Evolutionary conservation across 2,797 vertebrate genomes (phyloP), one percentile per base, ranked within the genome.

Genomic region (Tachyglossus aculeatus): DNA sequence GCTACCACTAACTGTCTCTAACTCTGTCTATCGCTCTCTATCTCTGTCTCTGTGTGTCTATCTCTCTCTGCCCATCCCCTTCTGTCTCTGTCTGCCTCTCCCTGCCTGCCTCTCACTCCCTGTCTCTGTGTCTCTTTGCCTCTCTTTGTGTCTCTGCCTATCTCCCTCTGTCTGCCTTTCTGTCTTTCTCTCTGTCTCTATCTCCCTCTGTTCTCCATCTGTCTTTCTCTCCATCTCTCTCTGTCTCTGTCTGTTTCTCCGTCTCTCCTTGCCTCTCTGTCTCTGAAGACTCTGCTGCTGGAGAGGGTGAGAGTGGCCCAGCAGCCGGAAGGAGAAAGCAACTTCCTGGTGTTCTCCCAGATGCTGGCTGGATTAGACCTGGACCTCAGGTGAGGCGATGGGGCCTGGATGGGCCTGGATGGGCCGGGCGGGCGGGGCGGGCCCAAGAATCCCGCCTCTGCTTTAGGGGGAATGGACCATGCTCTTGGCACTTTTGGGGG

Each of bases 271-370:
- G n/a, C n/a, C 10, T 1, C 2, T 27, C 33, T 32, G 21, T 33
- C 13, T 27, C 22, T 38, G 14, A 87, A 99, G 98, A 98, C 97
- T 0, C 88, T 99, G 95, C 94, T 99, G 80, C 51, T 99, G 92
- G 98, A 99, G 86, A 95, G 91, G 53, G 90, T 90, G 80, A 94
- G 91, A 0, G 93, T 96, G 3, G 93, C 93, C 6, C 94, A 89
- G 85, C 92, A 83, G 62, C 94, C 91, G 0, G 85, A 86, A 0
- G 95, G 94, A 11, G 96, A 98, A 85, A 94, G 94, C 78, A 96
- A 80, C 87, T 99, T 99, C 85, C 91, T 95, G 69, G 66, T 99
- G 11, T 99, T 99, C 86, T 87, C 94, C 1, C 95, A 98, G 90
- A 91, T 99, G 95, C 84, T 99, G 76, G 94, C 94, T 0, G 97